These are phyloP conservation scores for Leucophenga maculata DNA, from an alignment of 2,888 invertebrate genomes.

Conservation along the genomic window DNA sequence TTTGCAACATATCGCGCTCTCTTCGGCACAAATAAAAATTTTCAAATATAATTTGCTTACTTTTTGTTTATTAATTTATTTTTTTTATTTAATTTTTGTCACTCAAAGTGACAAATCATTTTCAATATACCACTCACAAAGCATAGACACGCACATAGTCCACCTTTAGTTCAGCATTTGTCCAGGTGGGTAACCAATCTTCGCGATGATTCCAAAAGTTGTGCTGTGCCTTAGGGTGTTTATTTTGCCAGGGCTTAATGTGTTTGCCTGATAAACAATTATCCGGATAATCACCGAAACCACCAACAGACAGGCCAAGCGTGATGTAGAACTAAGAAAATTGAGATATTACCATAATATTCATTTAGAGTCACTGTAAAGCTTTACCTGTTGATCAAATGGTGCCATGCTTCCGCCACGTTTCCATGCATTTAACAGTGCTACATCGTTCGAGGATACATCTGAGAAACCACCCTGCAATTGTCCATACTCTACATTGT, in stretches of 20 bases:
- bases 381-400: conserved; percentile 80
- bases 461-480: conserved; percentile 54
- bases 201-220: conserved; percentile 79
- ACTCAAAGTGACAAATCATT: too few species aligned
- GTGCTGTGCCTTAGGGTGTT: conserved; percentile 77
- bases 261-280: conserved; percentile 35
- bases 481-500: conserved; percentile 75
- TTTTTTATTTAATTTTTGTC: too few species aligned
- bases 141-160: conserved; percentile 70
- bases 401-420: conserved; percentile 76
- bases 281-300: conserved; percentile 81
- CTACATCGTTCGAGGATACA: conserved; percentile 74
- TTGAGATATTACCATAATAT: background rate
- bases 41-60: too few species aligned
- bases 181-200: conserved; percentile 82
- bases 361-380: background rate
- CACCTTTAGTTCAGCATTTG: conserved; percentile 69
- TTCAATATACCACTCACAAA: too few species aligned
- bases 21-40: too few species aligned
- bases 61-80: too few species aligned
- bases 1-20: too few species aligned
- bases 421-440: conserved; percentile 73
- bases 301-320: conserved; percentile 85
- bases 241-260: conserved; percentile 84
- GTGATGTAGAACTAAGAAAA: conserved; percentile 80